Evolutionary conservation across 2,113 vertebrate species (phyloP).

Genomic region (Petrocephalus zakoni): DNA sequence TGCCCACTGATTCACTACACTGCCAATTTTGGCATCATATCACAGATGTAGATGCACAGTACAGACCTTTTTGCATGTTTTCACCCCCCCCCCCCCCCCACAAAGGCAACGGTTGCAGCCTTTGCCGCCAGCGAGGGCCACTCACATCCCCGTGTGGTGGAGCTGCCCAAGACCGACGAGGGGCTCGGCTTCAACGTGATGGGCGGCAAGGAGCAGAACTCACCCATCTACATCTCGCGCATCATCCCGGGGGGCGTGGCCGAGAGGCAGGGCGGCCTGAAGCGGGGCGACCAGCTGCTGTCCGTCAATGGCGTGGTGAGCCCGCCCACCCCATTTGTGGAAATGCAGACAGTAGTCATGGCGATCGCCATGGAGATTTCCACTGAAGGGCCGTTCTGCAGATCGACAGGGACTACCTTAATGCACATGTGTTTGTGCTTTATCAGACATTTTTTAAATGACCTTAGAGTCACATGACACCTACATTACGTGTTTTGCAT

Average conservation of each 20-base stretch:
- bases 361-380: not conserved
- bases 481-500: too few species aligned
- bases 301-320: slow-evolving; percentile 98
- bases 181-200: slow-evolving; percentile 99
- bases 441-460: too few species aligned
- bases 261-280: slow-evolving; percentile 91
- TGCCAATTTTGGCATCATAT: not conserved
- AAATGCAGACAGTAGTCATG: not conserved
- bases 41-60: not conserved
- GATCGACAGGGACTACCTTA: not conserved
- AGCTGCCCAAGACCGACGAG: slow-evolving; percentile 96
- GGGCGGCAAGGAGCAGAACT: slow-evolving; percentile 98
- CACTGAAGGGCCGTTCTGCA: not conserved
- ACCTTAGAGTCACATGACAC: too few species aligned
- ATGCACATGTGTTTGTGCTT: not conserved
- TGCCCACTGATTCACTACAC: not conserved
- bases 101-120: slow-evolving; percentile 94
- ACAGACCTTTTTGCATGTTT: not conserved
- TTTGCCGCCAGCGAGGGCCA: slow-evolving; percentile 98
- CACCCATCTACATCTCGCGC: slow-evolving; percentile 97
- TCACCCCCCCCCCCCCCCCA: slow-evolving; percentile 10
- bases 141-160: slow-evolving; percentile 92
- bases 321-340: not conserved
- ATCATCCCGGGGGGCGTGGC: slow-evolving; percentile 98
- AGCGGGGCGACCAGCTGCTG: slow-evolving; percentile 95